phyloP scores from a whole-genome alignment of 2,888 invertebrate species.

The Chrysomela aeneicollis region DNA sequence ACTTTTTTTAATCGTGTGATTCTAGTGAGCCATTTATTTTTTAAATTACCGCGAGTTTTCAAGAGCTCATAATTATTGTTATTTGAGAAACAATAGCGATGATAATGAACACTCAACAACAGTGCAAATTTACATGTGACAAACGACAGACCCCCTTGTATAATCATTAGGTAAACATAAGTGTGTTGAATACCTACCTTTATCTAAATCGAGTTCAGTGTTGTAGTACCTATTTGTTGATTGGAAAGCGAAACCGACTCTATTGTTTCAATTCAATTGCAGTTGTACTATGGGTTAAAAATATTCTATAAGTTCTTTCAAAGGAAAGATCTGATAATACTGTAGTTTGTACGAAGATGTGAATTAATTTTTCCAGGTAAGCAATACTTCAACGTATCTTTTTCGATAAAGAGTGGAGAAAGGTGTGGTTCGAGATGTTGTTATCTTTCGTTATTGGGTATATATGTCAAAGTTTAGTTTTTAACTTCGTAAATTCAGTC shows the following conservation, averaged over 20 bases:
- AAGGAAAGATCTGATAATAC: not conserved
- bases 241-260: not conserved
- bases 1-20: no score
- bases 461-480: no score
- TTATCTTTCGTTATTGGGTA: no score
- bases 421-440: no score
- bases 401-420: no score
- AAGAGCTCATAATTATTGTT: no score
- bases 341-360: not conserved
- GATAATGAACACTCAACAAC: not conserved
- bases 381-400: not conserved
- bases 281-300: conserved; percentile 26
- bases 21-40: no score
- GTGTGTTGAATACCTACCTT: conserved; percentile 21
- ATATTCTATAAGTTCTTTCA: not conserved
- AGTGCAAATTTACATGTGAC: not conserved
- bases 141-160: conserved; percentile 5
- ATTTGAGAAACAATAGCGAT: no score
- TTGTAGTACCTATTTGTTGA: not conserved
- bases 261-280: not conserved
- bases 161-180: conserved; percentile 29
- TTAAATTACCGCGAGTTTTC: no score
- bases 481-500: no score
- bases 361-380: not conserved
- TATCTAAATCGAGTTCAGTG: conserved; percentile 22